Conservation (phyloP, 2,797 vertebrate genomes). For the Sebastes iracundus region DNA sequence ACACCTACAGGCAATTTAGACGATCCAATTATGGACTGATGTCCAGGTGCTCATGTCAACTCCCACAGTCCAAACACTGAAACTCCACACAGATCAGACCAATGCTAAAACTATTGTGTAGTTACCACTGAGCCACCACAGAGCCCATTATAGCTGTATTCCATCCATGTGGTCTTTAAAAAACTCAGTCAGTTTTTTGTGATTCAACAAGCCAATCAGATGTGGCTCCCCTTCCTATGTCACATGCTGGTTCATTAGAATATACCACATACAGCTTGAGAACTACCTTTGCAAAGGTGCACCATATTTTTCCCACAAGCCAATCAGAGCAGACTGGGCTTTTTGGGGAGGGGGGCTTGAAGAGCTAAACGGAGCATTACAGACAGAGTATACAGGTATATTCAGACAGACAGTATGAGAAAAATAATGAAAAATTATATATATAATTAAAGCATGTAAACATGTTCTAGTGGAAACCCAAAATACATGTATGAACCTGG, state of each 20-base stretch:
- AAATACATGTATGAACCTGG: neutral
- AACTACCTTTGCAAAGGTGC: no score
- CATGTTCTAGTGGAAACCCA: neutral
- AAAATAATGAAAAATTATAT: neutral
- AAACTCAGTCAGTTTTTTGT: no score
- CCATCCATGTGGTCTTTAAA: neutral
- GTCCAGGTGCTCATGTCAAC: neutral
- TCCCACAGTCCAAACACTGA: neutral
- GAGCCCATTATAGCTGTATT: neutral
- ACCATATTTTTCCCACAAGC: no score
- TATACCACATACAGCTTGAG: no score
- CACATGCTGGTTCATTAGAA: no score
- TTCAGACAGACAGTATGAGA: neutral
- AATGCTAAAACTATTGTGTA: neutral
- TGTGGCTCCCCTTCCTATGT: no score
- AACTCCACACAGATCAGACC: neutral
- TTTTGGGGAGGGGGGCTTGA: no score
- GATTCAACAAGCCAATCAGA: no score
- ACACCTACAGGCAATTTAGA: slow-evolving; percentile 2
- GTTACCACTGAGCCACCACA: neutral
- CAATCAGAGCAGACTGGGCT: no score
- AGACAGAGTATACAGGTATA: neutral
- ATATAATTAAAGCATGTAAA: no score
- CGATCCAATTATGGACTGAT: neutral
- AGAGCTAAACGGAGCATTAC: no score